Evolutionary conservation across 30 jellyfish, hydroid and myxozoan species (phyloP), one percentile per base, ranked within the genome.

Genomic region (Calvadosia cruxmelitensis): DNA sequence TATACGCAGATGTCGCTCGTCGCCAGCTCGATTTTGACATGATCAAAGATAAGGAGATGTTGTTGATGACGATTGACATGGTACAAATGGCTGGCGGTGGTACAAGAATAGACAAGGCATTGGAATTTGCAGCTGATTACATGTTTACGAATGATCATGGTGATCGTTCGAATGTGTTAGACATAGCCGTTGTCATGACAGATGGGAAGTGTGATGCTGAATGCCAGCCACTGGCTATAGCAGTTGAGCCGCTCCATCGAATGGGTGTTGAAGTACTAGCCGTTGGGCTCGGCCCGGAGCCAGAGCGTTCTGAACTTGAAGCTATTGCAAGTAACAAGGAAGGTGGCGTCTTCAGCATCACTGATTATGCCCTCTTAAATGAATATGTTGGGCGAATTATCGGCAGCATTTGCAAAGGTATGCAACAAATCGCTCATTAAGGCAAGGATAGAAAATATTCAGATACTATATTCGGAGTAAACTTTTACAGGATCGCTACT

Each of bases 61-160:
- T 82, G 70, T 61, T 23, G 61, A n/a, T 67, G 20, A 25, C 15
- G 2, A 49, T 24, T 2, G 35, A 32, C 26, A 35, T n/a, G 34
- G 70, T 2, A 25, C 70, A 25, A 68, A 15, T 68, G 20, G 77
- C 31, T n/a, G 77, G 62, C 7, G 0, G 31, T 30, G 70, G 77
- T 68, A 87, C 93, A 31, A 77, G 93, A 64, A 87, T 87, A 29
- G 97, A 80, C 34, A 52, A 34, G 30, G 97, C 97, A 15, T 69
- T 87, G 69, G 68, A 84, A 52, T 74, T 68, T 57, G 83, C 91
- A 31, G 72, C 90, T 2, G 93, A 81, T 15, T 42, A 51, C 3
- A 74, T 80, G 0, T 69, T 87, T 67, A 66, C 52, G 16, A 42
- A 78, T n/a, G 84, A 63, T 34, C 72, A 62, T 34, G 93, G 84